A percentile compares a stretch with the other conserved stretches of the same genome.
These are phyloP conservation scores for Phania funesta DNA, from an alignment of 2,888 invertebrate species.

Conservation along the genomic window DNA sequence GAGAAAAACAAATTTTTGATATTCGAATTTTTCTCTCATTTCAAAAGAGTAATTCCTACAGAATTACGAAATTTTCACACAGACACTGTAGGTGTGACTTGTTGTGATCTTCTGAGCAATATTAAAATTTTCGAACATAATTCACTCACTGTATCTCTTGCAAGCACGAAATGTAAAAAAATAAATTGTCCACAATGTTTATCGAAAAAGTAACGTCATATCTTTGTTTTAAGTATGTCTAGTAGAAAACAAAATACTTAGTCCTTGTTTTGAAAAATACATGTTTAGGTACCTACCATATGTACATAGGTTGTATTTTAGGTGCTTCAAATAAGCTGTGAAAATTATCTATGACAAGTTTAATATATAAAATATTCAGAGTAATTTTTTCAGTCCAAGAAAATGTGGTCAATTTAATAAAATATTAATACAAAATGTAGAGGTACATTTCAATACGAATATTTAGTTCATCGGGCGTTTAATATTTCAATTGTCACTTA, in stretches of 20 bases:
- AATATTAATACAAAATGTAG: neutral
- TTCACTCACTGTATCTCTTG: neutral
- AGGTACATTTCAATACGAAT: neutral
- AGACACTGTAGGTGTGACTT: conserved; percentile 48
- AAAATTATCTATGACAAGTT: too few species aligned
- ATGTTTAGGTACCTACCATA: neutral
- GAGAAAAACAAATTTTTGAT: conserved; percentile 27
- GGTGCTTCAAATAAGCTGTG: too few species aligned
- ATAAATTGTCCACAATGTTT: neutral
- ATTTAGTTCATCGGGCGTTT: neutral
- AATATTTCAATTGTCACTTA: conserved; percentile 1
- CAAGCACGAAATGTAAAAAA: neutral
- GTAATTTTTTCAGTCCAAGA: too few species aligned
- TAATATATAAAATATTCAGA: neutral
- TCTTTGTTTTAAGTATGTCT: neutral
- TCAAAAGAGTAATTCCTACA: neutral
- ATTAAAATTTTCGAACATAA: neutral
- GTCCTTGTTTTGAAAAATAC: too few species aligned
- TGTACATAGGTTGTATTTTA: too few species aligned
- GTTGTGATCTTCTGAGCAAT: conserved; percentile 42
- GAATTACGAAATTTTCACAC: conserved; percentile 46
- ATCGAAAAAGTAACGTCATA: conserved; percentile 16
- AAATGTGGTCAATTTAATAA: neutral
- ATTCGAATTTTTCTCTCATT: conserved; percentile 36
- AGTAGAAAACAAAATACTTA: too few species aligned